Evolutionary conservation across 2,113 vertebrate species (phyloP).

Genomic region (Oncorhynchus nerka): DNA sequence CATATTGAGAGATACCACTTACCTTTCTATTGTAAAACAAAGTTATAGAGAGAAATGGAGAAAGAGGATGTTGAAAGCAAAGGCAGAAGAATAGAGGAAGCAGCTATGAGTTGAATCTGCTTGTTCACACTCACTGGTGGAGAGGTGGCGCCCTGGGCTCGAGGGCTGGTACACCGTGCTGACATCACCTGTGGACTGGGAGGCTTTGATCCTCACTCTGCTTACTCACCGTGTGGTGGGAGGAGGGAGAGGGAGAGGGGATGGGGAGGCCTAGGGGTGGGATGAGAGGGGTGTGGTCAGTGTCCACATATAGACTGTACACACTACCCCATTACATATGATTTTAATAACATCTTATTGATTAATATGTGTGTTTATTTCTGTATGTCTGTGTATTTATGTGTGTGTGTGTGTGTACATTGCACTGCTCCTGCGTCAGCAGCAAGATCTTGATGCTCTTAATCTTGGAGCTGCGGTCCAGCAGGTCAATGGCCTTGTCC

Average conservation of each 20-base stretch:
- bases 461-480: constrained; percentile 92
- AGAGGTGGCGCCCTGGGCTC: constrained; percentile 92
- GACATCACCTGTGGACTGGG: constrained; percentile 90
- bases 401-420: constrained; percentile 64
- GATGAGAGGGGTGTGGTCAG: constrained; percentile 6
- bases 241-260: constrained; percentile 70
- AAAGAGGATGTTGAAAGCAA: background rate
- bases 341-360: background rate
- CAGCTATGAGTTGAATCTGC: constrained; percentile 34
- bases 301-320: background rate
- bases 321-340: background rate
- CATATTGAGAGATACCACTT: background rate
- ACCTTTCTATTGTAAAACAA: background rate
- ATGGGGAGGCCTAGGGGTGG: constrained; percentile 63
- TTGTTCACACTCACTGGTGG: constrained; percentile 82
- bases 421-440: constrained; percentile 84
- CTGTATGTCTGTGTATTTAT: background rate
- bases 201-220: constrained; percentile 95
- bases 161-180: constrained; percentile 82
- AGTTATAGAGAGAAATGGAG: background rate
- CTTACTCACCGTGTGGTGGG: constrained; percentile 81
- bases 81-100: constrained; percentile 57
- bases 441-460: constrained; percentile 94
- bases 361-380: background rate
- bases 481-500: constrained; percentile 90